Base-by-base conservation (phyloP, 2,888 invertebrate species). In the Drosophila quinaria region DNA sequence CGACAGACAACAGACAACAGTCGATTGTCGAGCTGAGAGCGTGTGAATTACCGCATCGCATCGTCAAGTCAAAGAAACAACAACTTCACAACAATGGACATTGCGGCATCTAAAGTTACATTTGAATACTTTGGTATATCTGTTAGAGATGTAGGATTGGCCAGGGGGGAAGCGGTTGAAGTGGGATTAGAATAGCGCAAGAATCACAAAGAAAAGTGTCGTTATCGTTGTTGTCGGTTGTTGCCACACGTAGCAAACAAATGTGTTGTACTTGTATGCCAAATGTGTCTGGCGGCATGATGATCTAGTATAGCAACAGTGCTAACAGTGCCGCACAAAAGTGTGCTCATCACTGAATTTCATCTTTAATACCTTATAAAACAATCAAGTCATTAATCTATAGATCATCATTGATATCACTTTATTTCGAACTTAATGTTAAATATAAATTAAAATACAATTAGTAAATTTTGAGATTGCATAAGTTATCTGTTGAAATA, bases 41-140 rank as follows among this genome's bases (percentile, higher is more conserved):
- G 80, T 85, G 81, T 85, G 86, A 85, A 82, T 80, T 76, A 78
- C 81, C 66, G 69, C 75, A 64, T 61, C 62, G 58, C 75, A 64
- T 61, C 62, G 58, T 71, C 58, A 70, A 61, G 62, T 58, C 61
- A 63, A 77, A 60, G 65, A 51, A 60, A 50, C 59, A 49, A 47
- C 49, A 56, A 47, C 44, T 59, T 46, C 25, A 63, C 31, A 46
- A 49, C 70, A 33, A 56, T 76, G 71, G 54, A 65, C 74, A 67
- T 63, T 61, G 59, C 56, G 41, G 54, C 73, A 55, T 60, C 78
- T 78, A 78, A 37, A 65, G 74, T 76, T 76, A 76, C 76, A 22
- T 29, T 35, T 29, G 46, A 37, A 29, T 22, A 44, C 33, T 44
- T 22, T 11, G 6, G 15, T 6, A 13, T 25, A 25, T 10, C 25